Conservation (phyloP, 2,113 vertebrate species). For the Anhinga rufa region DNA sequence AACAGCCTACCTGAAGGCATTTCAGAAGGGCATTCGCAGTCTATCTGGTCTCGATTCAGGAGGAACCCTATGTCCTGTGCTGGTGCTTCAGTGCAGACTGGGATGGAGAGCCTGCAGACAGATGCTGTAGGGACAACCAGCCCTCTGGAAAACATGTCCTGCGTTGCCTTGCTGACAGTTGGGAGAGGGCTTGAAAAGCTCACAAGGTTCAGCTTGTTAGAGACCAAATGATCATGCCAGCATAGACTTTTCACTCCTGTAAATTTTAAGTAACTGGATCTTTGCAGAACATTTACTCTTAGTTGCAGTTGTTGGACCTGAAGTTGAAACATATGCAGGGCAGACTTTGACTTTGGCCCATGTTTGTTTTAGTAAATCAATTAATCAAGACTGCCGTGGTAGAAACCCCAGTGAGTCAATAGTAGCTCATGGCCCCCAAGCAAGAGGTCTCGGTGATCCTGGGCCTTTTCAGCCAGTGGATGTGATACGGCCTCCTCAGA, state of each 20-base stretch:
- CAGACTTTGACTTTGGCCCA: background rate
- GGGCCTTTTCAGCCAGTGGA: background rate
- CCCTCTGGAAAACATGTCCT: background rate
- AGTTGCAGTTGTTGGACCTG: background rate
- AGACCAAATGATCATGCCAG: background rate
- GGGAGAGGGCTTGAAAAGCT: background rate
- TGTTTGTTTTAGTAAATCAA: background rate
- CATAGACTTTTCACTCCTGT: background rate
- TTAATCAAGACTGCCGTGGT: background rate
- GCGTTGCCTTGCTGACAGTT: accelerated
- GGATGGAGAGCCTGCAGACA: background rate
- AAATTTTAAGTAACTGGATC: background rate
- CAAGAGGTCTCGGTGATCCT: background rate
- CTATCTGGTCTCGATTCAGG: background rate
- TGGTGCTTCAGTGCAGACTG: background rate
- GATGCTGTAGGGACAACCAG: background rate
- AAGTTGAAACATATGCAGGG: background rate
- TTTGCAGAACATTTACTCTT: background rate
- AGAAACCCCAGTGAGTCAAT: background rate
- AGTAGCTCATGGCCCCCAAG: background rate
- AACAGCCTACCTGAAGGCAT: background rate
- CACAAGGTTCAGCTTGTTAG: background rate
- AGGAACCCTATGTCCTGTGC: background rate
- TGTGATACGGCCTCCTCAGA: background rate
- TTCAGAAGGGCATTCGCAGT: background rate